Evolutionary conservation across 2,113 vertebrate species (phyloP).

Genomic region (Hystrix cristata): DNA sequence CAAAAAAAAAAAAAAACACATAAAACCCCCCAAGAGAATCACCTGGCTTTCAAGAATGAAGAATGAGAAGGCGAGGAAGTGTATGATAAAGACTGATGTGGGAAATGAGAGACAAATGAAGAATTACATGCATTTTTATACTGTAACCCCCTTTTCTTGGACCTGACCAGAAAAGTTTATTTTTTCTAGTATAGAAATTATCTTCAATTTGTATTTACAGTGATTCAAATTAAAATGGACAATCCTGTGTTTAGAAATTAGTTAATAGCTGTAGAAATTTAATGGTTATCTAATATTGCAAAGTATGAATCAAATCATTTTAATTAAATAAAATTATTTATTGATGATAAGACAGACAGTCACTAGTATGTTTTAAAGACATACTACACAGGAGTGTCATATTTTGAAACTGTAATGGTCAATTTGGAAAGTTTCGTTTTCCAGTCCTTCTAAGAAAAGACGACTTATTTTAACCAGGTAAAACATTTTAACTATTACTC

Average conservation of each 20-base stretch:
- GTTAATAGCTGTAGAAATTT: not conserved
- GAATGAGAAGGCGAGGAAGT: not conserved
- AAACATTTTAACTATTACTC: not conserved
- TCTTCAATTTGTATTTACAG: not conserved
- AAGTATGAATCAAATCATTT: slow-evolving; percentile 31
- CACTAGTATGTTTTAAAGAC: slow-evolving; percentile 11
- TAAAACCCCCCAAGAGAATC: not conserved
- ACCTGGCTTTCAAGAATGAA: not conserved
- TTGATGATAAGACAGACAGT: slow-evolving; percentile 9
- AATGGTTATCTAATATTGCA: slow-evolving; percentile 34
- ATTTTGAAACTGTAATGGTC: not conserved
- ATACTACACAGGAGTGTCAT: not conserved
- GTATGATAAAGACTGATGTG: not conserved
- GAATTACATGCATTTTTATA: not conserved
- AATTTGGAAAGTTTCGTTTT: slow-evolving; percentile 36
- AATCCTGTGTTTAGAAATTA: not conserved
- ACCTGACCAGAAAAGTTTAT: not conserved
- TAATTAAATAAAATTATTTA: slow-evolving; percentile 65
- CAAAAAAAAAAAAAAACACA: not conserved
- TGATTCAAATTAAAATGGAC: not conserved
- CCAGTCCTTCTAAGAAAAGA: not conserved
- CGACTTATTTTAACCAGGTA: not conserved
- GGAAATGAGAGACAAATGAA: not conserved
- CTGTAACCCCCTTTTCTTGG: not conserved
- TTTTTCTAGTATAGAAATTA: not conserved